Percentiles rank a stretch among this genome's conserved stretches.
These are phyloP conservation scores for Lypha dubia DNA, from an alignment of 2,888 invertebrate species.

Conservation along the genomic window DNA sequence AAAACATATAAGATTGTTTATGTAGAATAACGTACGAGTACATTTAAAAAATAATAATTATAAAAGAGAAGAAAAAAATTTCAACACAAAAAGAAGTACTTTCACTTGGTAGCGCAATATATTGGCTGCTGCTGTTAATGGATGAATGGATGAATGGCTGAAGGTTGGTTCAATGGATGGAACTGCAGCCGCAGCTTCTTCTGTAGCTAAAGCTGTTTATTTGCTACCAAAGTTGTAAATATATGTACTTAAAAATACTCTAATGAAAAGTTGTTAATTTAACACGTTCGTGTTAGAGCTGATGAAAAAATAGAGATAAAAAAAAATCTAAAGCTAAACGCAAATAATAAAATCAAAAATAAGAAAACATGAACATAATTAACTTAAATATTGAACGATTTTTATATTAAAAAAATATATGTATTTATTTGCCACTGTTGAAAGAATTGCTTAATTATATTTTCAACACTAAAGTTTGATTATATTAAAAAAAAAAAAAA, in stretches of 20 bases:
- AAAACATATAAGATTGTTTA: background rate
- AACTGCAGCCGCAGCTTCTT: constrained; percentile 26
- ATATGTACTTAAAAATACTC: constrained; percentile 42
- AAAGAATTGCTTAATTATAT: background rate
- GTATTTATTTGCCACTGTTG: constrained; percentile 19
- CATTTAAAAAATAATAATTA: background rate
- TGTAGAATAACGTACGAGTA: constrained; percentile 26
- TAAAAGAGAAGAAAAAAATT: constrained; percentile 5
- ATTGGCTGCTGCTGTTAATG: constrained; percentile 41
- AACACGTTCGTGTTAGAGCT: constrained; percentile 68
- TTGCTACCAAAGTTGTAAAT: constrained; percentile 32
- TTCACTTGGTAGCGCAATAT: constrained; percentile 55
- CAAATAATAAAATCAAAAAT: constrained; percentile 38
- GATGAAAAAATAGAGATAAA: constrained; percentile 51
- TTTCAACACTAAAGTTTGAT: constrained; percentile 1
- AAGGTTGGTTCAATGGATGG: constrained; percentile 36
- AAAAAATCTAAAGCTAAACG: constrained; percentile 26
- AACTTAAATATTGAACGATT: constrained; percentile 50
- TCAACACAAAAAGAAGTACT: constrained; percentile 36
- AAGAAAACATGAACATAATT: constrained; percentile 48
- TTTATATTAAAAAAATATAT: background rate
- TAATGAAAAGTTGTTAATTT: constrained; percentile 62
- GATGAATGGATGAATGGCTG: constrained; percentile 38
- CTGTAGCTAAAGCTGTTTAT: constrained; percentile 13
- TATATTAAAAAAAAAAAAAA: background rate